phyloP scores from a whole-genome alignment of 53 echinoderm and acorn worm genomes.

The Astropecten irregularis region DNA sequence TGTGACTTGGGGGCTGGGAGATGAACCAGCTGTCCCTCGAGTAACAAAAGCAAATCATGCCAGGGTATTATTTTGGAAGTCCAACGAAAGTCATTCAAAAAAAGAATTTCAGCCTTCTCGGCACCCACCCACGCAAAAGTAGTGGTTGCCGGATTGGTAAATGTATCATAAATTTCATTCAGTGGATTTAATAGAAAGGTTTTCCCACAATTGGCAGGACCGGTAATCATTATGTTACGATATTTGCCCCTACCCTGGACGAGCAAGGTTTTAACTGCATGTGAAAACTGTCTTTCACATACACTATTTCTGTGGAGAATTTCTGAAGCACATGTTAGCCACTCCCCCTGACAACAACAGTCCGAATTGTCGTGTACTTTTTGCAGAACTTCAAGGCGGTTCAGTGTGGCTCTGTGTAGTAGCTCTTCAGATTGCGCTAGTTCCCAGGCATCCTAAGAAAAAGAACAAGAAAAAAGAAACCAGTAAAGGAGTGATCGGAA shows the following conservation, averaged over 20 bases:
- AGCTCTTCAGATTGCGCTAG: slow-evolving; percentile 14
- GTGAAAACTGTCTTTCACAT: not conserved
- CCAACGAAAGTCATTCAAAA: slow-evolving; percentile 37
- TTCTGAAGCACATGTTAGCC: slow-evolving; percentile 28
- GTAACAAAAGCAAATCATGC: slow-evolving; percentile 43
- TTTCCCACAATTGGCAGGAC: slow-evolving; percentile 58
- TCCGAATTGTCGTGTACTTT: not conserved
- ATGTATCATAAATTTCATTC: slow-evolving; percentile 11
- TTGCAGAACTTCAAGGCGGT: slow-evolving; percentile 10
- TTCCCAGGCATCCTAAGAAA: slow-evolving; percentile 44
- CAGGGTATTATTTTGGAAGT: slow-evolving; percentile 32
- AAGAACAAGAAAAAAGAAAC: not conserved
- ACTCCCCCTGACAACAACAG: slow-evolving; percentile 15
- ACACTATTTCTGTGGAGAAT: not conserved
- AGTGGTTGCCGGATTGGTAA: slow-evolving; percentile 24
- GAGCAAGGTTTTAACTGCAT: slow-evolving; percentile 3
- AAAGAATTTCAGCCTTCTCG: slow-evolving; percentile 29
- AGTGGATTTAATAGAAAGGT: slow-evolving; percentile 32
- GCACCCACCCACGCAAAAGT: slow-evolving; percentile 53
- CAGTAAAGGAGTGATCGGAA: not conserved
- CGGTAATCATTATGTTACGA: slow-evolving; percentile 29
- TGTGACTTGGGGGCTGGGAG: slow-evolving; percentile 52
- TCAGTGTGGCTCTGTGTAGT: not conserved
- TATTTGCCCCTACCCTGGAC: slow-evolving; percentile 41
- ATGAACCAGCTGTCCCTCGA: slow-evolving; percentile 50